Evolutionary conservation across 2,797 vertebrate species (phyloP), one percentile per base, ranked within the genome.

Genomic region (Champsocephalus esox): DNA sequence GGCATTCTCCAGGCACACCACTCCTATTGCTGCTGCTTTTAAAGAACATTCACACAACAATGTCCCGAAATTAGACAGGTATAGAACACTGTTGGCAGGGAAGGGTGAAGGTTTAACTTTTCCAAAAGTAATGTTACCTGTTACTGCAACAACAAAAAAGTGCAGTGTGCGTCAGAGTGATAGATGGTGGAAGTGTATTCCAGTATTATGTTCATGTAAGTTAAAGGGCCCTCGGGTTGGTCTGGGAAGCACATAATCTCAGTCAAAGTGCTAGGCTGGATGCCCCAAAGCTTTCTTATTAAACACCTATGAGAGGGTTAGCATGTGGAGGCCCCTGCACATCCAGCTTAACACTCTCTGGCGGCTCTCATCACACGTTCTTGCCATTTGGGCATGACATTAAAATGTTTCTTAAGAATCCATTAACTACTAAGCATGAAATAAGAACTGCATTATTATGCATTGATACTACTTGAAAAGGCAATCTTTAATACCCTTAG

Each of bases 251-350:
- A 91, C 86, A 93, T 92, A 93, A 92, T 92, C 91, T 92, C 77
- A 81, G 88, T 85, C 79, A 77, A 87, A 86, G 85, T 84, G 81
- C 83, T 75, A 73, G 82, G 83, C 90, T 92, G 91, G 90, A 93
- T 94, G 93, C 91, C 88, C 87, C 86, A 64, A 88, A 83, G 74
- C 81, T 93, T 92, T 89, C 93, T 94, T 94, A 94, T 95, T 92
- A 94, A 95, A 94, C 93, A 95, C 94, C 93, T 95, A 89, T 70
- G 70, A 87, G 88, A 91, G 77, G 77, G 84, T 79, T 69, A 14
- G 70, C 81, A 84, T 66, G 83, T 89, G 84, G 81, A 87, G 84
- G 80, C 79, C 83, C 66, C 77, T 61, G 85, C 87, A 87, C 77
- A 87, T 92, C 87, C 75, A 90, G 80, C 75, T 86, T 69, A 84